Conservation (phyloP, 2,888 invertebrate genomes). For the Acanthosepion pharaonis region DNA sequence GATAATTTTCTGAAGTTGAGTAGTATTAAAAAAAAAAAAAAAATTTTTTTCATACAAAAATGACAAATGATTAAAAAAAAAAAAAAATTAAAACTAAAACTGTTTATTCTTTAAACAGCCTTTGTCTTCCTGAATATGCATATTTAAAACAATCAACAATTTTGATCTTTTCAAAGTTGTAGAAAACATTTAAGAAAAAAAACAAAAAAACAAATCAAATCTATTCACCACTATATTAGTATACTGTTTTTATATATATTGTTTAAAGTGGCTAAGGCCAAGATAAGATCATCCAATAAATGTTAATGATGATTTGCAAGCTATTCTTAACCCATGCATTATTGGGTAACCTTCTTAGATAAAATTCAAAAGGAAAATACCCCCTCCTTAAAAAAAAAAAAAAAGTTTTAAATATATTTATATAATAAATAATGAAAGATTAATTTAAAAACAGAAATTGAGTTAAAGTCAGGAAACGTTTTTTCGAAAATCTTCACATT, state of each 20-base stretch:
- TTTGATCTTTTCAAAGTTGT: neutral
- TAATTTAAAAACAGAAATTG: no score
- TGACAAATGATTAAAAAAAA: neutral
- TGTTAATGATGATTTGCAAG: constrained; percentile 4
- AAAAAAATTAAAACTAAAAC: neutral
- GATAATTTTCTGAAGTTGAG: neutral
- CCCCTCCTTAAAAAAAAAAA: neutral
- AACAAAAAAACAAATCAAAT: neutral
- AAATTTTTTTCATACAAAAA: neutral
- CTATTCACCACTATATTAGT: constrained; percentile 4
- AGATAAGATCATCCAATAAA: neutral
- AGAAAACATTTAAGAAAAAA: neutral
- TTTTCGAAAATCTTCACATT: no score
- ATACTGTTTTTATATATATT: neutral
- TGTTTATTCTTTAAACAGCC: neutral
- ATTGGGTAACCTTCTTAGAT: neutral
- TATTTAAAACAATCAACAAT: neutral
- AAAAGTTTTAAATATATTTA: neutral
- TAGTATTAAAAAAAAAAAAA: neutral
- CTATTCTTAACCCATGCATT: neutral
- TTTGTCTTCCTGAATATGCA: constrained; percentile 1
- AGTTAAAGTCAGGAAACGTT: no score
- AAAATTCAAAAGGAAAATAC: neutral
- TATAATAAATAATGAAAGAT: neutral
- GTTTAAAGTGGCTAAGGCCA: neutral